These are phyloP conservation scores for Vireo griseus DNA, from an alignment of 2,797 vertebrate genomes.

Conservation along the genomic window DNA sequence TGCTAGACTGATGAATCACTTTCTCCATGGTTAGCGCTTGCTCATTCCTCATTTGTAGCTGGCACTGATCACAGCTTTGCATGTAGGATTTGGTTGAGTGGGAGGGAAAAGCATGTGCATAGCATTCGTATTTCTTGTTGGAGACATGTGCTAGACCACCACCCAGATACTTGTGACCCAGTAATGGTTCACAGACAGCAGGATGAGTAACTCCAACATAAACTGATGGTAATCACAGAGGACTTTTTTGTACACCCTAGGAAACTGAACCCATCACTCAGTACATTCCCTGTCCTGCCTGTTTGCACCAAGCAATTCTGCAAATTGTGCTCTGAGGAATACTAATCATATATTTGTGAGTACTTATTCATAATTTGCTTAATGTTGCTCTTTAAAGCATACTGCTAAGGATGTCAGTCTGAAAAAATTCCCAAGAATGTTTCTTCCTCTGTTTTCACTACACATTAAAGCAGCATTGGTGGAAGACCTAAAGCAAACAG, in stretches of 20 bases:
- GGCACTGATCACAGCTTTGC: neutral
- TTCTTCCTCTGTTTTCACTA: neutral
- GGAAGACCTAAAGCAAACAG: neutral
- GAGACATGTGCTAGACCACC: neutral
- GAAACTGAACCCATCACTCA: neutral
- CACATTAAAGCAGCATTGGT: neutral
- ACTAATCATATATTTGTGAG: neutral
- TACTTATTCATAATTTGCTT: neutral
- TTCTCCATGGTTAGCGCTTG: neutral
- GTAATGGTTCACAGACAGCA: neutral
- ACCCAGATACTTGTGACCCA: neutral
- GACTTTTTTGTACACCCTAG: neutral
- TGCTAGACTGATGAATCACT: constrained; percentile 20
- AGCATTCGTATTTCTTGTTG: neutral
- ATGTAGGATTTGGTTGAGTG: neutral
- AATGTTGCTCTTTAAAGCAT: neutral
- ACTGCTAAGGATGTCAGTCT: neutral
- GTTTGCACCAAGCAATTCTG: neutral
- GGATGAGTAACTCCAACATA: neutral
- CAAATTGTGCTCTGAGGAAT: neutral
- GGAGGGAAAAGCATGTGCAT: neutral
- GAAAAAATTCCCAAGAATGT: neutral
- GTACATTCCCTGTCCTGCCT: neutral
- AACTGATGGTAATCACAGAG: neutral
- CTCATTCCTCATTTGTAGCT: neutral